Evolutionary conservation across 2,113 vertebrate genomes (phyloP).

Genomic region (Tor tambroides): DNA sequence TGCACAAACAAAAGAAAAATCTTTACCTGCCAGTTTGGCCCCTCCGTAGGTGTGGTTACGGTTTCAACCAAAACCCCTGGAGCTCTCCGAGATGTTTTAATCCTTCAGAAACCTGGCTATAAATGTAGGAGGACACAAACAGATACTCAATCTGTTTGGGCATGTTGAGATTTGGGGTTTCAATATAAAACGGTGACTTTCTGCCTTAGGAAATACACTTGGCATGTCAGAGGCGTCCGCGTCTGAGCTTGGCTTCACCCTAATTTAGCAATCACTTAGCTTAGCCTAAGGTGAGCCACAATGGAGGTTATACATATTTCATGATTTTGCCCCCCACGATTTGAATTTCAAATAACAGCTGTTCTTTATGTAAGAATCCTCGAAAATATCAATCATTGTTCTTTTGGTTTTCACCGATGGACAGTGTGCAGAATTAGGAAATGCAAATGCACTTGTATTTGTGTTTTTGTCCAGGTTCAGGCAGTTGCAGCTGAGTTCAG

Average conservation of each 20-base stretch:
- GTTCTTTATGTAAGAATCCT: not conserved
- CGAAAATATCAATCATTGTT: not conserved
- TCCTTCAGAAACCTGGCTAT: not conserved
- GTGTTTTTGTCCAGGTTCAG: conserved; percentile 78
- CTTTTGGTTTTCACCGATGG: no score
- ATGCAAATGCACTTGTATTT: not conserved
- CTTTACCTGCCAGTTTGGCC: conserved; percentile 17
- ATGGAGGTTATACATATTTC: not conserved
- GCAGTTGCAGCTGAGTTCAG: conserved; percentile 89
- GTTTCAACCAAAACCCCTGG: conserved; percentile 22
- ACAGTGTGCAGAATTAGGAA: not conserved
- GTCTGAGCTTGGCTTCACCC: not conserved
- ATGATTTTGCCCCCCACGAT: no score
- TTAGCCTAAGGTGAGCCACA: not conserved
- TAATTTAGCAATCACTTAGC: conserved; percentile 3
- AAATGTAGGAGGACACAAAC: not conserved
- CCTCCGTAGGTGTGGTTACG: conserved; percentile 9
- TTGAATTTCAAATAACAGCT: not conserved
- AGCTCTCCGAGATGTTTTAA: not conserved
- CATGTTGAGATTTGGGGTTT: conserved; percentile 39
- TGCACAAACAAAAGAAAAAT: not conserved
- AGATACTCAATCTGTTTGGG: conserved; percentile 1
- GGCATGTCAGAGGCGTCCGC: not conserved
- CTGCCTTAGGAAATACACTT: conserved; percentile 3
- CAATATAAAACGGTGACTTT: not conserved